These are phyloP conservation scores for Maniola jurtina DNA, from an alignment of 1,140 invertebrate genomes.

Conservation along the genomic window DNA sequence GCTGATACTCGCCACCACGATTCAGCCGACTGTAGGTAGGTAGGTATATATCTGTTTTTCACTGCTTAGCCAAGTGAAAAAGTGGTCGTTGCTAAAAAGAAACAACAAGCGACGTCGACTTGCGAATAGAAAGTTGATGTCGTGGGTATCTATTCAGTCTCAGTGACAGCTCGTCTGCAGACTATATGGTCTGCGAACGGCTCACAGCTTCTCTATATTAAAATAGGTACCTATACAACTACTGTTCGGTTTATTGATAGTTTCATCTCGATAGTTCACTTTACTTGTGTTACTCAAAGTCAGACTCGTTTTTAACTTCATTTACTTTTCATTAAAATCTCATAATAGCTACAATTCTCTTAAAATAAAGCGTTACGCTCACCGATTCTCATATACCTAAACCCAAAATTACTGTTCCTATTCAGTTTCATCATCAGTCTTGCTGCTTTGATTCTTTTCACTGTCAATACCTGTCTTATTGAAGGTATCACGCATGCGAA, in stretches of 20 bases:
- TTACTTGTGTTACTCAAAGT: not conserved
- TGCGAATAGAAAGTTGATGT: constrained; percentile 62
- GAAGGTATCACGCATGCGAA: not conserved
- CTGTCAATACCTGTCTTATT: too few species aligned
- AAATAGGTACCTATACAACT: not conserved
- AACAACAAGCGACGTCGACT: constrained; percentile 52
- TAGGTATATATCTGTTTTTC: constrained; percentile 60
- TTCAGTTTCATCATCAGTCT: not conserved
- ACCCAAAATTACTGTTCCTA: not conserved
- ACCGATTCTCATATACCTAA: too few species aligned
- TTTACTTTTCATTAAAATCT: not conserved
- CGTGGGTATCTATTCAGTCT: constrained; percentile 14
- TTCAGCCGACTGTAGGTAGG: constrained; percentile 61
- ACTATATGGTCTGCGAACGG: not conserved
- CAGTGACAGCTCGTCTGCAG: constrained; percentile 1
- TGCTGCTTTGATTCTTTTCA: not conserved
- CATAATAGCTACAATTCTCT: too few species aligned
- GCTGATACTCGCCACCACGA: constrained; percentile 63
- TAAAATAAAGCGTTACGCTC: too few species aligned
- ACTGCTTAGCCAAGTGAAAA: constrained; percentile 56
- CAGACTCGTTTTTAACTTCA: not conserved
- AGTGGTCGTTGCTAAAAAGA: constrained; percentile 51
- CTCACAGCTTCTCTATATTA: not conserved
- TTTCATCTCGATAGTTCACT: not conserved
- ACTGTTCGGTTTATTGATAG: constrained; percentile 5